A percentile compares a stretch with the other conserved stretches of the same genome.
Conservation (phyloP, 2,888 invertebrate genomes). For the Philonicus albiceps region DNA sequence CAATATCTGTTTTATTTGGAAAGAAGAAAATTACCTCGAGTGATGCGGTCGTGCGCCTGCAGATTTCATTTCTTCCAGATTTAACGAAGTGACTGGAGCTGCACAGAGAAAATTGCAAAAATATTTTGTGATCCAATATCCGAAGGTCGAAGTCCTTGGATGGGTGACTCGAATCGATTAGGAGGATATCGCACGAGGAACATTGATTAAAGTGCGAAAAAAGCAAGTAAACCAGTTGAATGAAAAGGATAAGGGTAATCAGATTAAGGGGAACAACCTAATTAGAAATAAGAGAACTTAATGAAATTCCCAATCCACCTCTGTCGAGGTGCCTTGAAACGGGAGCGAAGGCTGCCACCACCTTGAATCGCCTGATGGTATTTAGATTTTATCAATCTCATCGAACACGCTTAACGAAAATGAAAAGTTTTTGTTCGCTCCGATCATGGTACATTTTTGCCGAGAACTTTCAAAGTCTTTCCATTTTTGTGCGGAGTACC, state of each 20-base stretch:
- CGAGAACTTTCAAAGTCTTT: background rate
- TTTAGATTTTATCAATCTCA: slow-evolving; percentile 40
- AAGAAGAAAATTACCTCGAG: background rate
- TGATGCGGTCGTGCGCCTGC: background rate
- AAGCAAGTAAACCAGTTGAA: slow-evolving; percentile 10
- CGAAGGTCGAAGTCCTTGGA: background rate
- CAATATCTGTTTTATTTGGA: background rate
- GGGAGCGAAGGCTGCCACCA: background rate
- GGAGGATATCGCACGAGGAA: background rate
- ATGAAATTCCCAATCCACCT: slow-evolving; percentile 31
- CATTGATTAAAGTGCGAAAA: slow-evolving; percentile 20
- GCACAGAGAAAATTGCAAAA: background rate
- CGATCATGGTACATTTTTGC: background rate
- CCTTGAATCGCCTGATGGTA: background rate
- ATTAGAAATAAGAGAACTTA: slow-evolving; percentile 33
- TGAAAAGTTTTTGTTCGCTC: slow-evolving; percentile 21
- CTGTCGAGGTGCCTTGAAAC: background rate
- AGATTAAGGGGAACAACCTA: slow-evolving; percentile 40
- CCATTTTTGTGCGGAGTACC: background rate
- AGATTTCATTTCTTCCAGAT: background rate
- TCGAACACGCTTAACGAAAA: slow-evolving; percentile 23
- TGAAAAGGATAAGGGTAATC: slow-evolving; percentile 28
- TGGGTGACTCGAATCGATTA: slow-evolving; percentile 27
- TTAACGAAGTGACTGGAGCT: background rate
- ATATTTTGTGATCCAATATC: background rate